A percentile compares a stretch with the other conserved stretches of the same genome.
Conservation (phyloP, 2,113 vertebrate species). For the Passer montanus region DNA sequence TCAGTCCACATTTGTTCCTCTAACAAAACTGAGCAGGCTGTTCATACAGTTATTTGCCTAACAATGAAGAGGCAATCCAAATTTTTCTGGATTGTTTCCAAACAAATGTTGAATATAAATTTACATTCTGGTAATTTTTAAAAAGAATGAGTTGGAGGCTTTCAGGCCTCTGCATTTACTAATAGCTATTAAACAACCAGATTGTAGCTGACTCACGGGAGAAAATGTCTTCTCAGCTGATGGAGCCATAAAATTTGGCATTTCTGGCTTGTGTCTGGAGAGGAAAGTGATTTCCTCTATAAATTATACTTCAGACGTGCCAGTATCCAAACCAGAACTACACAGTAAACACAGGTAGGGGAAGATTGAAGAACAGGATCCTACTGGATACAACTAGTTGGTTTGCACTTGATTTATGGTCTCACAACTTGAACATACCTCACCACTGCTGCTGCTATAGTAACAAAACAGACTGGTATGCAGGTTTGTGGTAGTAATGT, state of each 20-base stretch:
- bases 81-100: constrained; percentile 19
- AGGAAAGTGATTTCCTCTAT: constrained; percentile 31
- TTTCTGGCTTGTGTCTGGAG: neutral
- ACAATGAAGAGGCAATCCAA: neutral
- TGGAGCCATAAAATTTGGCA: neutral
- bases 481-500: constrained; percentile 1
- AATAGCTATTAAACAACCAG: neutral
- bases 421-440: constrained; percentile 29
- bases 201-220: constrained; percentile 3
- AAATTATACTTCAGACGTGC: constrained; percentile 47
- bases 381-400: constrained; percentile 33
- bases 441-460: constrained; percentile 54
- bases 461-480: constrained; percentile 46
- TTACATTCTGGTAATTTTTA: neutral
- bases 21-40: neutral
- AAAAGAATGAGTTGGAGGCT: neutral
- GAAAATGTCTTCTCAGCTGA: constrained; percentile 15
- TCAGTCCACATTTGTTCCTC: neutral
- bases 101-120: neutral
- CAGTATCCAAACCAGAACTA: constrained; percentile 38
- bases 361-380: neutral
- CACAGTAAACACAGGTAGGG: neutral
- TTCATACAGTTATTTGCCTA: constrained; percentile 7
- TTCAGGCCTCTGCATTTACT: neutral
- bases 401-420: constrained; percentile 45